These are phyloP conservation scores for Zophobas atratus DNA, from an alignment of 1,140 invertebrate species.

Conservation along the genomic window DNA sequence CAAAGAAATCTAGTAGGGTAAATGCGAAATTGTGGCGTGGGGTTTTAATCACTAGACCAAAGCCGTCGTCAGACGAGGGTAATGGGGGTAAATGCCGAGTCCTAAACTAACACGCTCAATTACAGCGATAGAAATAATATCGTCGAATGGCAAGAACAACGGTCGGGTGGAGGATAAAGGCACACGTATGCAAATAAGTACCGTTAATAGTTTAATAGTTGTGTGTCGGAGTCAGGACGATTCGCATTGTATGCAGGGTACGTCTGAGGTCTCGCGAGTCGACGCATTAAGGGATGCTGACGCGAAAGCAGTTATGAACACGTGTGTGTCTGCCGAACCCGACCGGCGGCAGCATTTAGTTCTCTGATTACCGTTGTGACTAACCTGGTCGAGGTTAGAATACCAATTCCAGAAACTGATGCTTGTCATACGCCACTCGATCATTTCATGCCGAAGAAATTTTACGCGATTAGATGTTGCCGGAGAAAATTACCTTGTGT, in stretches of 20 bases:
- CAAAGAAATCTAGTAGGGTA: too few species aligned
- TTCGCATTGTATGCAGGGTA: slow-evolving; percentile 40
- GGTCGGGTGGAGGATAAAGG: slow-evolving; percentile 17
- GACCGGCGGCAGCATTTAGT: slow-evolving; percentile 52
- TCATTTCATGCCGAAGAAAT: background rate
- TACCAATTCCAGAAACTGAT: slow-evolving; percentile 45
- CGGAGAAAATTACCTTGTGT: too few species aligned
- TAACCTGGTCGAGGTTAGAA: slow-evolving; percentile 49
- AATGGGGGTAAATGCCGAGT: background rate
- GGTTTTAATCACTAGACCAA: background rate
- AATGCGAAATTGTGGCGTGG: background rate
- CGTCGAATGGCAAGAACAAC: slow-evolving; percentile 13
- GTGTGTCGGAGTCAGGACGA: slow-evolving; percentile 29
- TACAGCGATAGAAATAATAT: slow-evolving; percentile 32
- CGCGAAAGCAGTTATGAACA: slow-evolving; percentile 56
- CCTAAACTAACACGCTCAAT: slow-evolving; percentile 36
- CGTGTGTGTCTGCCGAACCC: slow-evolving; percentile 46
- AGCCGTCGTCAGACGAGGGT: background rate
- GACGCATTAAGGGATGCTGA: slow-evolving; percentile 53
- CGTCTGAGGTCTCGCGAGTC: slow-evolving; percentile 51
- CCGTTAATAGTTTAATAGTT: slow-evolving; percentile 52
- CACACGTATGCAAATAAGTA: slow-evolving; percentile 47
- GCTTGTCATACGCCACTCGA: background rate
- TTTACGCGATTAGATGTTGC: too few species aligned
- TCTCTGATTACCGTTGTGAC: slow-evolving; percentile 55